Evolutionary conservation across 2,797 vertebrate species (phyloP).

Genomic region (Pseudotriccus pelzelni): DNA sequence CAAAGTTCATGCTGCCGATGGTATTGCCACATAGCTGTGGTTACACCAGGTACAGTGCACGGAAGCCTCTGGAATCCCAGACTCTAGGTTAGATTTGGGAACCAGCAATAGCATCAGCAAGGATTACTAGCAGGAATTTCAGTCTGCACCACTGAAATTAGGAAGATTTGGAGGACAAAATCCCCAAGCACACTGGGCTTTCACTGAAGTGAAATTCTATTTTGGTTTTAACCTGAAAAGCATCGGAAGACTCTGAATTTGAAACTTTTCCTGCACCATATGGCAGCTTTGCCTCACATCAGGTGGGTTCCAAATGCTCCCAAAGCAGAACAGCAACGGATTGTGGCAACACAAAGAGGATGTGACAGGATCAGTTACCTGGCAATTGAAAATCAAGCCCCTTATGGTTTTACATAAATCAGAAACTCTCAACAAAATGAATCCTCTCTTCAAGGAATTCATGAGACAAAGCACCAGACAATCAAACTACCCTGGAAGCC

Average conservation of each 20-base stretch:
- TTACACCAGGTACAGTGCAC: not conserved
- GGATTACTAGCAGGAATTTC: not conserved
- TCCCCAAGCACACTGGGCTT: not conserved
- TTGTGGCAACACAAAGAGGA: not conserved
- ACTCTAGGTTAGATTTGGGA: not conserved
- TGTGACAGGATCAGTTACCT: not conserved
- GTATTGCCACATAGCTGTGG: not conserved
- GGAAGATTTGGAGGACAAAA: not conserved
- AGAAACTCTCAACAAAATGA: not conserved
- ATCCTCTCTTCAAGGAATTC: not conserved
- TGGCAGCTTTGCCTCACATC: not conserved
- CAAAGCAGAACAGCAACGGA: not conserved
- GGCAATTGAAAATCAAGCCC: not conserved
- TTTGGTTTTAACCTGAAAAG: not conserved
- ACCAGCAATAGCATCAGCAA: not conserved
- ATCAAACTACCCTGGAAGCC: not conserved
- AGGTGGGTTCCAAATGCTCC: not conserved
- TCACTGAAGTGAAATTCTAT: not conserved
- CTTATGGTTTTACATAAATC: not conserved
- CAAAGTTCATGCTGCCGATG: not conserved
- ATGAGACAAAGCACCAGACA: not conserved
- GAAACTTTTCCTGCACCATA: not conserved
- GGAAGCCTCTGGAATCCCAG: not conserved
- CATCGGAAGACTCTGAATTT: rapidly evolving
- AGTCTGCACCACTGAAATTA: not conserved